These are phyloP conservation scores for Nymphalis polychloros DNA, from an alignment of 2,888 invertebrate genomes.

Conservation along the genomic window DNA sequence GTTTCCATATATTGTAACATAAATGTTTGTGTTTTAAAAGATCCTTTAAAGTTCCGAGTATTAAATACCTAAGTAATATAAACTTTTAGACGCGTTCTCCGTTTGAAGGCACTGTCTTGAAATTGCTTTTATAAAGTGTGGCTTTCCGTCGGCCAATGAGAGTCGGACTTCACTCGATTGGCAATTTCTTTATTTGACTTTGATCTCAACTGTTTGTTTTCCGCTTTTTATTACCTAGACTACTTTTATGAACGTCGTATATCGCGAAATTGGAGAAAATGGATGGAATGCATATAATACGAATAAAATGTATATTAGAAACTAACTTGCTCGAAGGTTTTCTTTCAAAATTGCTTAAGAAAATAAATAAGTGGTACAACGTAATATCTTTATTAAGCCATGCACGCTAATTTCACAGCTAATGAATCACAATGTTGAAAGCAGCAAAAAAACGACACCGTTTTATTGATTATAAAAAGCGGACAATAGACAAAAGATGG, in stretches of 20 bases:
- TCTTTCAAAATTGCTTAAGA: not conserved
- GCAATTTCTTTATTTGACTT: constrained; percentile 20
- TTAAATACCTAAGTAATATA: constrained; percentile 10
- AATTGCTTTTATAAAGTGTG: constrained; percentile 15
- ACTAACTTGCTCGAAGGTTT: not conserved
- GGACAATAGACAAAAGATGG: constrained; percentile 79
- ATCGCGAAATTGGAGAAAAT: not conserved
- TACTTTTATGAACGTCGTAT: constrained; percentile 5
- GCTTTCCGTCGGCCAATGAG: constrained; percentile 23
- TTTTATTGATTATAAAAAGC: constrained; percentile 75
- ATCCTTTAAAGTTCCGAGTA: constrained; percentile 2
- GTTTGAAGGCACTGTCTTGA: constrained; percentile 1
- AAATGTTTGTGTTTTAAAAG: not conserved
- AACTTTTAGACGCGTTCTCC: constrained; percentile 6
- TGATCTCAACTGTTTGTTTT: constrained; percentile 10
- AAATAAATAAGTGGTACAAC: constrained; percentile 11
- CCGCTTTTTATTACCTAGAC: constrained; percentile 14
- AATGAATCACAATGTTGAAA: constrained; percentile 32
- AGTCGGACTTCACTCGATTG: constrained; percentile 7
- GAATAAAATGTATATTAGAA: not conserved
- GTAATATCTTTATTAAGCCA: constrained; percentile 21
- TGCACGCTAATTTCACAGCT: constrained; percentile 33
- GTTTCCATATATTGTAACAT: not conserved
- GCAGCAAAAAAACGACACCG: constrained; percentile 43
- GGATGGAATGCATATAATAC: not conserved